Conservation (phyloP, 1,140 invertebrate genomes). For the Cydia fagiglandana region DNA sequence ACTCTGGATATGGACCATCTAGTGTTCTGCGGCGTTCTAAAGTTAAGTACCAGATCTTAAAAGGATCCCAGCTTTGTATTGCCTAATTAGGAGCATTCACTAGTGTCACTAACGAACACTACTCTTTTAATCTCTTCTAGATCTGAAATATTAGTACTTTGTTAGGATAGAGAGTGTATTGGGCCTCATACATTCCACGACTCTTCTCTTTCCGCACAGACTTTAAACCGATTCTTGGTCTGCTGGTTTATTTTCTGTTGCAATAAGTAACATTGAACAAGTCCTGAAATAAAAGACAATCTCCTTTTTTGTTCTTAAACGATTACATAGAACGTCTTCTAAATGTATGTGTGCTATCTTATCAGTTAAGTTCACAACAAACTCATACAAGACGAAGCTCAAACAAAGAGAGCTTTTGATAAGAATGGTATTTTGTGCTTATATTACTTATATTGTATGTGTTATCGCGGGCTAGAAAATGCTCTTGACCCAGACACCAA, state of each 20-base stretch:
- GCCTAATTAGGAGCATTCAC: too few relatives aligned
- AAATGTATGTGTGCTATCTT: not conserved
- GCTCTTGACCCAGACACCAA: too few relatives aligned
- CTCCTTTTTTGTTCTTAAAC: not conserved
- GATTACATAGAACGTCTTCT: not conserved
- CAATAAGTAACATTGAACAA: not conserved
- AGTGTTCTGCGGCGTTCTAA: not conserved
- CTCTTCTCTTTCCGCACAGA: too few relatives aligned
- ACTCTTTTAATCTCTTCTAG: too few relatives aligned
- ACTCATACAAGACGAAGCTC: not conserved
- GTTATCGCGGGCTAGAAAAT: too few relatives aligned
- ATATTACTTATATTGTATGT: not conserved
- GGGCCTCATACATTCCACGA: too few relatives aligned
- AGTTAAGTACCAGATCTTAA: too few relatives aligned
- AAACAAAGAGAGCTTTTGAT: slow-evolving; percentile 19
- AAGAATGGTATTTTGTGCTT: not conserved
- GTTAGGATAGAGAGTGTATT: too few relatives aligned
- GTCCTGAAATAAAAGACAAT: not conserved
- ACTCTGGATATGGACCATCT: not conserved
- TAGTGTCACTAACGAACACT: too few relatives aligned
- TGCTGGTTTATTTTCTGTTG: not conserved
- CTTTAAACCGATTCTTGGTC: too few relatives aligned
- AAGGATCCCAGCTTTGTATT: too few relatives aligned
- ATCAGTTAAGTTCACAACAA: slow-evolving; percentile 12
- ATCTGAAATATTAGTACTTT: too few relatives aligned